Evolutionary conservation across 2,888 invertebrate genomes (phyloP), one percentile per base, ranked within the genome.

Genomic region (Shargacucullia verbasci): DNA sequence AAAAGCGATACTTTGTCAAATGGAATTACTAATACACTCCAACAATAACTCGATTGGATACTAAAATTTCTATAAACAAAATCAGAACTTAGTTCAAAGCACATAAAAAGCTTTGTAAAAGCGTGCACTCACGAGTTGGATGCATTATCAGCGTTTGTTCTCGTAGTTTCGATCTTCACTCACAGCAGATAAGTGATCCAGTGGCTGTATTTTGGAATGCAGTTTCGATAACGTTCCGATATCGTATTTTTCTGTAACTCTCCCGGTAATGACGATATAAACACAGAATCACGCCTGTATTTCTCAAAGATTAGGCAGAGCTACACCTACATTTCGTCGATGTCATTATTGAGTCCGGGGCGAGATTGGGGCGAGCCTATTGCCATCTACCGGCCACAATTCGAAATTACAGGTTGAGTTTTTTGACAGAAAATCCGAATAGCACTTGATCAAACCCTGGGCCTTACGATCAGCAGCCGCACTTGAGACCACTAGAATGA

Each of bases 101-200:
- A 44, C 59, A 61, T 60, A 58, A 72, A 76, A 73, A 73, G 64
- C 48, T 78, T 67, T 40, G 55, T 57, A 66, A 70, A 73, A 70
- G 73, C 80, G 73, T 79, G 76, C 80, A 76, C 75, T 80, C 57
- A 65, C 68, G 74, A 80, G 72, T 73, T 77, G 59, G 68, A 68
- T 65, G 80, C 80, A 78, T 81, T 80, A 80, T 82, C 83, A 80
- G 79, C 78, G 62, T 66, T 79, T 70, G 65, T 73, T 76, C 73
- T 68, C 59, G 58, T 59, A 78, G 79, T 76, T 82, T 75, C 79
- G 73, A 78, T 79, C 71, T 80, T 72, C 64, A 59, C 75, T 76
- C 59, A 53, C 61, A 46, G 59, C 56, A 75, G 78, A 82, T 79
- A 80, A 78, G 76, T 70, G 79, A 79, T 80, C 74, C 48, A 41